These are phyloP conservation scores for Cebus imitator DNA, from an alignment of 2,113 vertebrate genomes.

Conservation along the genomic window DNA sequence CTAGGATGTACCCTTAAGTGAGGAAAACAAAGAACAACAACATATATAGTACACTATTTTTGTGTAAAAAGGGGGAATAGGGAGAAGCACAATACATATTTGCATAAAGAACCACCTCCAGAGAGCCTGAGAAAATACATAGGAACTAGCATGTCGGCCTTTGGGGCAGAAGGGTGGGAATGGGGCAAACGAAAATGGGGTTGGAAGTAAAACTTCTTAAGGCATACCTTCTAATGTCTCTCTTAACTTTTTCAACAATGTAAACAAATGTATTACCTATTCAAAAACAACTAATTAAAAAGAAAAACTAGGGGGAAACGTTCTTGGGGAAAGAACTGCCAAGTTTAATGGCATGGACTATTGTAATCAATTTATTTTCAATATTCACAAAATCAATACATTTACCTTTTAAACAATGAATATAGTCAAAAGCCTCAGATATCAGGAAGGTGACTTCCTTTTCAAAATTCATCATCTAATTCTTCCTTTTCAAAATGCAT, in stretches of 20 bases:
- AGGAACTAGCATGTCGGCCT: not conserved
- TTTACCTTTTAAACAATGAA: not conserved
- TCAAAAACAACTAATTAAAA: not conserved
- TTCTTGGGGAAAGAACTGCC: not conserved
- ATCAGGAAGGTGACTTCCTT: not conserved
- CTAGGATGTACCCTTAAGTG: not conserved
- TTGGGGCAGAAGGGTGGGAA: too few relatives aligned
- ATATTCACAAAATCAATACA: not conserved
- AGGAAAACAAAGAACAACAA: not conserved
- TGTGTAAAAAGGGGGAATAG: not conserved
- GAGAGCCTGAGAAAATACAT: not conserved
- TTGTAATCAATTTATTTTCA: not conserved
- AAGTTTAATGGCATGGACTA: not conserved
- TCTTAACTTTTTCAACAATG: not conserved
- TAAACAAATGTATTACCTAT: not conserved
- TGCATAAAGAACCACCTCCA: not conserved
- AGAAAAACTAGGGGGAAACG: not conserved
- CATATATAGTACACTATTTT: not conserved
- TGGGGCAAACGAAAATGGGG: rapidly evolving
- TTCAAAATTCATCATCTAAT: not conserved
- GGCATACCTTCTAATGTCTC: not conserved
- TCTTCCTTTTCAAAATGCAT: not conserved
- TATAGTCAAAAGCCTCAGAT: not conserved
- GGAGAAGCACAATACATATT: not conserved
- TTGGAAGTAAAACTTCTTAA: not conserved